These are phyloP conservation scores for Idaea biselata DNA, from an alignment of 2,888 invertebrate genomes.

Conservation along the genomic window DNA sequence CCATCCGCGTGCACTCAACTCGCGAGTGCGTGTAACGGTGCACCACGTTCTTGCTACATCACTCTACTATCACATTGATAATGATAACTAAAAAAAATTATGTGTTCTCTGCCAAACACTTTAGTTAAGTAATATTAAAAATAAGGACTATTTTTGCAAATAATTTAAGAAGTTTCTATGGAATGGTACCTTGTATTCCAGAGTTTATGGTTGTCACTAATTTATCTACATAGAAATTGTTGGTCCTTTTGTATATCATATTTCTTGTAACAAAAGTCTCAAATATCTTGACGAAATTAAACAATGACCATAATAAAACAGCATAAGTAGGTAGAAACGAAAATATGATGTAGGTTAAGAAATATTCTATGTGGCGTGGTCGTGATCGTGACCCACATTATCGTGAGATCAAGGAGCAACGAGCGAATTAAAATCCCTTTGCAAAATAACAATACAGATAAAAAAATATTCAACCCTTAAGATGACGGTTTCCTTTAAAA, in stretches of 20 bases:
- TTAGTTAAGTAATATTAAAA: neutral
- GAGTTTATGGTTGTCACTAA: neutral
- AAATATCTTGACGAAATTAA: neutral
- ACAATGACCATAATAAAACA: neutral
- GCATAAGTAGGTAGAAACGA: conserved; percentile 10
- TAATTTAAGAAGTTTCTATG: neutral
- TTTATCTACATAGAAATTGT: neutral
- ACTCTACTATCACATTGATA: conserved; percentile 41
- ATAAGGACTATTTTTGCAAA: neutral
- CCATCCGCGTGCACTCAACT: conserved; percentile 71
- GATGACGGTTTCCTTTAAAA: conserved; percentile 68
- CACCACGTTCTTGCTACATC: conserved; percentile 51
- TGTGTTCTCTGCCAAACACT: conserved; percentile 2
- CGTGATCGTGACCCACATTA: conserved; percentile 62
- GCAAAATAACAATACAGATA: conserved; percentile 55
- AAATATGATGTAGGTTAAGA: conserved; percentile 34
- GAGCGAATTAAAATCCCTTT: conserved; percentile 60
- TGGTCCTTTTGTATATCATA: neutral
- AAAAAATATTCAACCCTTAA: conserved; percentile 68
- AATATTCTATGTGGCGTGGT: conserved; percentile 33
- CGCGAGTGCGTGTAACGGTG: conserved; percentile 71
- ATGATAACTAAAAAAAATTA: conserved; percentile 31
- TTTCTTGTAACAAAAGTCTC: neutral
- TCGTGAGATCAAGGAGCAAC: conserved; percentile 64
- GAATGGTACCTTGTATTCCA: neutral